Conservation (phyloP, 2,797 vertebrate species). For the Mastacembelus armatus region DNA sequence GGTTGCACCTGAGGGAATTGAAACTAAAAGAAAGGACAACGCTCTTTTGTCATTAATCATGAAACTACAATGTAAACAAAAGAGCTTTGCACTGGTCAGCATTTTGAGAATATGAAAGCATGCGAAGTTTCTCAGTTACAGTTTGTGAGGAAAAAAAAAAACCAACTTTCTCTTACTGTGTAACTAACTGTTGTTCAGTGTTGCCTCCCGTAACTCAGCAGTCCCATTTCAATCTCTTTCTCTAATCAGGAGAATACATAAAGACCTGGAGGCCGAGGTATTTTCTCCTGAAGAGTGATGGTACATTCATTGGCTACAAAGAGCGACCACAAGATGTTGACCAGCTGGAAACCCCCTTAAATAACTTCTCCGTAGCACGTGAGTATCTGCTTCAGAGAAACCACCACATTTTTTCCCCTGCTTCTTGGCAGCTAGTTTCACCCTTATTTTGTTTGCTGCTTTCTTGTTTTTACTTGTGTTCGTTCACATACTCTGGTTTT, state of each 20-base stretch:
- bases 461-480: slow-evolving; percentile 36
- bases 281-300: slow-evolving; percentile 96
- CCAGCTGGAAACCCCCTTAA: slow-evolving; percentile 95
- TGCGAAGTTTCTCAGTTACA: slow-evolving; percentile 11
- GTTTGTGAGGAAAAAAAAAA: neutral
- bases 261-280: slow-evolving; percentile 98
- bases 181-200: slow-evolving; percentile 24
- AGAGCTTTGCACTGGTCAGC: slow-evolving; percentile 12
- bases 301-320: slow-evolving; percentile 98
- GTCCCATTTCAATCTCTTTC: slow-evolving; percentile 38
- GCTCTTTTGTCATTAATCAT: slow-evolving; percentile 30
- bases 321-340: slow-evolving; percentile 96
- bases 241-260: slow-evolving; percentile 93
- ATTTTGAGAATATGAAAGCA: slow-evolving; percentile 28
- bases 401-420: slow-evolving; percentile 44
- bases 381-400: slow-evolving; percentile 81
- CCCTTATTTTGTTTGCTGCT: slow-evolving; percentile 42
- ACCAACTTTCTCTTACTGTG: neutral
- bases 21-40: slow-evolving; percentile 25
- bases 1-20: slow-evolving; percentile 26
- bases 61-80: slow-evolving; percentile 36
- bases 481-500: slow-evolving; percentile 12
- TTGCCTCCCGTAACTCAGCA: slow-evolving; percentile 1
- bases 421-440: slow-evolving; percentile 52
- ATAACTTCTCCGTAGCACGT: slow-evolving; percentile 99